Percentiles rank a stretch among this genome's conserved stretches.
These are phyloP conservation scores for Lycodopsis pacificus DNA, from an alignment of 2,797 vertebrate genomes.

Conservation along the genomic window DNA sequence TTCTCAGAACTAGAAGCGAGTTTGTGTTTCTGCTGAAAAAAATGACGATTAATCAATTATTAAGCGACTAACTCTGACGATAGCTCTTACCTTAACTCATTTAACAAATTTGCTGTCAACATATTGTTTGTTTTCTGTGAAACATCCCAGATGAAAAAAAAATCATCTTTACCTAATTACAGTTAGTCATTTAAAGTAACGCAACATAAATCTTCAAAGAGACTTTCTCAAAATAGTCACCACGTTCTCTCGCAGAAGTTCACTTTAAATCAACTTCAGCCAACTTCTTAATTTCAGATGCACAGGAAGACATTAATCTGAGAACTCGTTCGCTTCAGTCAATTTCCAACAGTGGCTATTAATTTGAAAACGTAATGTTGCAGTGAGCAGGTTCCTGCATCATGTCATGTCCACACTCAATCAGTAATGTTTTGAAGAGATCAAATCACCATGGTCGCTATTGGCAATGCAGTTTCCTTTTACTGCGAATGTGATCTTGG, in stretches of 20 bases:
- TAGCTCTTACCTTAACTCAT: no score
- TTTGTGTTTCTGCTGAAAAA: no score
- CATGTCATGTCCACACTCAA: slow-evolving; percentile 11
- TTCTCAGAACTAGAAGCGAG: no score
- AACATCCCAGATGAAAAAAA: background rate
- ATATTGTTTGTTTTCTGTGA: no score
- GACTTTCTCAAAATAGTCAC: background rate
- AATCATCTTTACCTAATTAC: background rate
- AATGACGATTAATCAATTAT: background rate
- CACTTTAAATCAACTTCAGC: background rate
- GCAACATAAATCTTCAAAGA: no score
- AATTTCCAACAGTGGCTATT: slow-evolving; percentile 39
- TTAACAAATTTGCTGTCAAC: no score
- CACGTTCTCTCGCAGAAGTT: background rate
- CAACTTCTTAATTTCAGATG: slow-evolving; percentile 27
- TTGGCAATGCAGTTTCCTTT: background rate
- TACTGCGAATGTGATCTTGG: background rate
- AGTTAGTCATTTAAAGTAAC: no score
- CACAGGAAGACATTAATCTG: slow-evolving; percentile 36
- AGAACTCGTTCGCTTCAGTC: slow-evolving; percentile 29
- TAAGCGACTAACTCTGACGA: no score
- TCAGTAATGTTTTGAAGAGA: background rate
- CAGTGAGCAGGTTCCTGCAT: slow-evolving; percentile 21
- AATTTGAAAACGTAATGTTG: slow-evolving; percentile 33
- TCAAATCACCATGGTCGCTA: background rate